Percentiles rank a stretch among this genome's conserved stretches.
Conservation (phyloP, 2,797 vertebrate species). For the Enteromius thamalakanensis region DNA sequence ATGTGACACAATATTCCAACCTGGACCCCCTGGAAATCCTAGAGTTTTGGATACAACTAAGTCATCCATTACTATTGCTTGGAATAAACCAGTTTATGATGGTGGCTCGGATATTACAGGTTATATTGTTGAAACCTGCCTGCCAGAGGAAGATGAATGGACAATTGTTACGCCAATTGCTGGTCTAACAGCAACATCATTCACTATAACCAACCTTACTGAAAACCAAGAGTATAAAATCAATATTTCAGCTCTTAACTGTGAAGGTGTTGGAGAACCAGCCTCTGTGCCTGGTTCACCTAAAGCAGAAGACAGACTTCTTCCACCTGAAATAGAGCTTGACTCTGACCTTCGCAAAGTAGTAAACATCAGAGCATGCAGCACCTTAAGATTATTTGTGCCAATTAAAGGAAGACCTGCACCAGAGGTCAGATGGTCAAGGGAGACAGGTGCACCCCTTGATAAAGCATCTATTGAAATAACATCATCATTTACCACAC, state of each 20-base stretch:
- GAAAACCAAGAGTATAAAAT: conserved; percentile 99
- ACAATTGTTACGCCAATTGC: conserved; percentile 88
- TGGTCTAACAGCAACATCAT: conserved; percentile 92
- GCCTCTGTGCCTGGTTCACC: conserved; percentile 90
- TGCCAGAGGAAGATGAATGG: conserved; percentile 98
- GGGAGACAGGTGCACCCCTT: conserved; percentile 90
- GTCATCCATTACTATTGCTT: conserved; percentile 94
- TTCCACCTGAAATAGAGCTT: conserved; percentile 95
- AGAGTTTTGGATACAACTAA: conserved; percentile 93
- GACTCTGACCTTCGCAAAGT: conserved; percentile 96
- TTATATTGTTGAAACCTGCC: conserved; percentile 94
- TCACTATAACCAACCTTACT: conserved; percentile 89
- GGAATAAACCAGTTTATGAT: conserved; percentile 98
- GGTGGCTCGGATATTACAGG: conserved; percentile 98
- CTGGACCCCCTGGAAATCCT: conserved; percentile 95
- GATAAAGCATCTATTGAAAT: conserved; percentile 94
- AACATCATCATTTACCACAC: conserved; percentile 90
- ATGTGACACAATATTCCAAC: conserved; percentile 93
- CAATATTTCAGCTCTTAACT: conserved; percentile 93
- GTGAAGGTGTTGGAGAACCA: conserved; percentile 94
- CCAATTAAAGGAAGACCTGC: conserved; percentile 95
- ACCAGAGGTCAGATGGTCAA: conserved; percentile 95
- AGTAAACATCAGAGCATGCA: conserved; percentile 91
- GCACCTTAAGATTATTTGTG: conserved; percentile 94
- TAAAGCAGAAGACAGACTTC: conserved; percentile 92